These are phyloP conservation scores for Bellardia pandia DNA, from an alignment of 2,888 invertebrate genomes.

Conservation along the genomic window DNA sequence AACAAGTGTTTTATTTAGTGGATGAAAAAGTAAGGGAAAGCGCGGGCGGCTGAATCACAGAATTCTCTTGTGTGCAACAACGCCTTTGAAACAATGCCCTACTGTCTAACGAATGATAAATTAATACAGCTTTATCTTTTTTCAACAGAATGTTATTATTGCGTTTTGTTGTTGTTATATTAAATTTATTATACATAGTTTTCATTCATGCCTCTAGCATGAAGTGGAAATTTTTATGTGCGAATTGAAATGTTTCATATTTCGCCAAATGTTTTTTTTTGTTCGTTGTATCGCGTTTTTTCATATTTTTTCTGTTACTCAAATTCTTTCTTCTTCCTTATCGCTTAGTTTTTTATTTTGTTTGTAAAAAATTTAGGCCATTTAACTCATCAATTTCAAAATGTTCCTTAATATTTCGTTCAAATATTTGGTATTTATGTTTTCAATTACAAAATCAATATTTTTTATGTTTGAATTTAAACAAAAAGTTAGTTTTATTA, in stretches of 20 bases:
- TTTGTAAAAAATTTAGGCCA: conserved; percentile 33
- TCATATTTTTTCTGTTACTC: neutral
- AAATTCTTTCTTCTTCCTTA: neutral
- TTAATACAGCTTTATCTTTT: conserved; percentile 66
- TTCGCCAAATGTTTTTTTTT: conserved; percentile 41
- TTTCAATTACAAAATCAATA: conserved; percentile 18
- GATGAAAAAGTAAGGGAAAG: neutral
- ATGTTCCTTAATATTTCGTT: conserved; percentile 7
- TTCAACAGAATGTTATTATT: conserved; percentile 5
- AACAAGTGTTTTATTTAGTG: conserved; percentile 60
- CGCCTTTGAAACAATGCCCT: conserved; percentile 1
- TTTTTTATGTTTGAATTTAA: neutral
- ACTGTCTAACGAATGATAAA: conserved; percentile 61
- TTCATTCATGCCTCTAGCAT: conserved; percentile 37
- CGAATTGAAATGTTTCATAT: conserved; percentile 72
- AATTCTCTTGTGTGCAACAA: neutral
- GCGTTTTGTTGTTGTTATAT: conserved; percentile 22
- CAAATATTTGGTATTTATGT: neutral
- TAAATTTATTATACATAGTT: conserved; percentile 16
- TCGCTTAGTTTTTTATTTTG: neutral
- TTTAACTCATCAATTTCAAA: conserved; percentile 17
- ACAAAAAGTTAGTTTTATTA: no score
- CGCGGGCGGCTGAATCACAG: neutral
- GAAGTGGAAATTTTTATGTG: conserved; percentile 50
- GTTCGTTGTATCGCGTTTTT: neutral